Conservation (phyloP, 2,888 invertebrate species). For the Crioceris asparagi region DNA sequence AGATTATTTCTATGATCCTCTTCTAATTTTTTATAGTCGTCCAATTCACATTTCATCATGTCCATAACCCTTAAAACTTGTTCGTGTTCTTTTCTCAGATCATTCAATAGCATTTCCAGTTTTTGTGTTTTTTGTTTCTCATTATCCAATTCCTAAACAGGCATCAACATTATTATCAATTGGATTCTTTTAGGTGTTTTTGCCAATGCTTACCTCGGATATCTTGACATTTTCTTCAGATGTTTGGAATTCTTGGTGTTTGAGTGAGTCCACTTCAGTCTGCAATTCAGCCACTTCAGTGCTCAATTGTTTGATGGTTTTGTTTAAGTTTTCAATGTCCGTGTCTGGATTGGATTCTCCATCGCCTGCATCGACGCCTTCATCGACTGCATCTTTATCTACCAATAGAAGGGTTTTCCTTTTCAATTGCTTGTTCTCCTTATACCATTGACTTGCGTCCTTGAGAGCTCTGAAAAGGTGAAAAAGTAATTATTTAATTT, state of each 20-base stretch:
- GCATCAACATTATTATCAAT: background rate
- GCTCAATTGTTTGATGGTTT: constrained; percentile 54
- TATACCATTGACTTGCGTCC: constrained; percentile 64
- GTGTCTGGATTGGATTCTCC: constrained; percentile 46
- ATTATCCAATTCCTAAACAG: constrained; percentile 42
- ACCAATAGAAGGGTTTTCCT: constrained; percentile 54
- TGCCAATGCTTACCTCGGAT: constrained; percentile 38
- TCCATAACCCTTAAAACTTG: constrained; percentile 55
- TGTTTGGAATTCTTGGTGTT: constrained; percentile 60
- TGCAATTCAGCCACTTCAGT: constrained; percentile 53
- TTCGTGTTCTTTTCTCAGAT: constrained; percentile 44
- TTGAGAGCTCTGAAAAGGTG: constrained; percentile 49
- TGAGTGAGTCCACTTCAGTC: constrained; percentile 52
- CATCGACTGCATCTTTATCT: constrained; percentile 50
- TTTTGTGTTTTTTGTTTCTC: constrained; percentile 39
- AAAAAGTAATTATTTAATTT: no score
- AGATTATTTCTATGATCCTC: constrained; percentile 49
- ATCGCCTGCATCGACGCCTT: constrained; percentile 35
- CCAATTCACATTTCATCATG: constrained; percentile 54
- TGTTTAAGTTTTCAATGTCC: constrained; percentile 57
- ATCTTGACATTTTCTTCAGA: constrained; percentile 51
- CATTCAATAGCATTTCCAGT: constrained; percentile 46
- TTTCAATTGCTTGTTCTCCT: constrained; percentile 62
- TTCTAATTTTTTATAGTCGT: constrained; percentile 49
- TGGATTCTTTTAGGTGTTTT: background rate